A percentile compares a stretch with the other conserved stretches of the same genome.
Conservation (phyloP, 2,888 invertebrate genomes). For the Pammene fasciana region DNA sequence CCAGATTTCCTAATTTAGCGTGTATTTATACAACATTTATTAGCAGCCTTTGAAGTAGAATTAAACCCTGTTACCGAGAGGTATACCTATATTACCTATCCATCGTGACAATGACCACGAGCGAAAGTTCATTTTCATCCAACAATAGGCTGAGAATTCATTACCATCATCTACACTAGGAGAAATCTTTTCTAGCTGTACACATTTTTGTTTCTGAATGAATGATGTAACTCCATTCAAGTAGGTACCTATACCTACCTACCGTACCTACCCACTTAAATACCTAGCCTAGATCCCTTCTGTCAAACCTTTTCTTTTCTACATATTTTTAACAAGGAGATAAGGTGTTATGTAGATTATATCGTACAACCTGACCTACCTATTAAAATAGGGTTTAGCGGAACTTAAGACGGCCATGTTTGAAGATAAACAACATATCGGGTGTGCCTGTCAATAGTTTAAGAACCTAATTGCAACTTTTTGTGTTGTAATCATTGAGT, state of each 20-base stretch:
- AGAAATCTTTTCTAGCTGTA: slow-evolving; percentile 56
- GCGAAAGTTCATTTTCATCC: slow-evolving; percentile 66
- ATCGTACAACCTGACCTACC: too few relatives aligned
- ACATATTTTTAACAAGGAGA: neutral
- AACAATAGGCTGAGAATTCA: slow-evolving; percentile 65
- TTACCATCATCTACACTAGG: slow-evolving; percentile 56
- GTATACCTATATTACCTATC: too few relatives aligned
- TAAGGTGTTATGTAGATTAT: neutral
- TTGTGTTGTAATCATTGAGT: too few relatives aligned
- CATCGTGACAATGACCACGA: slow-evolving; percentile 56
- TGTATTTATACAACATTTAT: slow-evolving; percentile 7
- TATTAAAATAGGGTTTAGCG: too few relatives aligned
- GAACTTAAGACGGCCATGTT: too few relatives aligned
- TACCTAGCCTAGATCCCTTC: too few relatives aligned
- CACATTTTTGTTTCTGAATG: slow-evolving; percentile 47
- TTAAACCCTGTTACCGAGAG: slow-evolving; percentile 3
- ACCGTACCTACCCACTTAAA: too few relatives aligned
- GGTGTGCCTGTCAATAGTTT: too few relatives aligned
- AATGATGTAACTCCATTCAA: slow-evolving; percentile 9
- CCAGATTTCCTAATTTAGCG: slow-evolving; percentile 1
- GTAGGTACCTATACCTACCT: neutral
- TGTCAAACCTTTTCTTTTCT: neutral
- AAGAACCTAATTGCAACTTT: too few relatives aligned
- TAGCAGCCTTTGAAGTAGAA: slow-evolving; percentile 2
- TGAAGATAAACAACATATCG: too few relatives aligned